Evolutionary conservation across 2,888 invertebrate species (phyloP).

Genomic region (Petrophora chlorosata): DNA sequence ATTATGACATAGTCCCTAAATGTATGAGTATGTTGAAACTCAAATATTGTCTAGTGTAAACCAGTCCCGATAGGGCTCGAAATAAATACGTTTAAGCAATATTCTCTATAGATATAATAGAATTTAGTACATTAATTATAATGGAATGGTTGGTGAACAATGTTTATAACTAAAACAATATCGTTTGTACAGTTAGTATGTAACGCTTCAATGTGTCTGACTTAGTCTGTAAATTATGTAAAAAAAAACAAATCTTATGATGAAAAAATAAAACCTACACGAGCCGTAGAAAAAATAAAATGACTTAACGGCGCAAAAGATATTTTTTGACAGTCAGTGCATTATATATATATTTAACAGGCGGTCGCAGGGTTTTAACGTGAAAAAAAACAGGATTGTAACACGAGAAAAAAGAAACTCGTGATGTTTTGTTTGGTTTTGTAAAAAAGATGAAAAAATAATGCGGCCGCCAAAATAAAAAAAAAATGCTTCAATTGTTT

Average conservation of each 20-base stretch:
- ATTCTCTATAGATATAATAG: neutral
- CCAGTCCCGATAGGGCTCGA: neutral
- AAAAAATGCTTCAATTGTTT: constrained; percentile 57
- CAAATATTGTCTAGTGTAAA: neutral
- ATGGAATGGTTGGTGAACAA: constrained; percentile 5
- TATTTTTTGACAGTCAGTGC: constrained; percentile 74
- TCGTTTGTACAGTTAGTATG: constrained; percentile 30
- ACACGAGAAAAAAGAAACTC: constrained; percentile 76
- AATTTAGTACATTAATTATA: neutral
- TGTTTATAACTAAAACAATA: constrained; percentile 22
- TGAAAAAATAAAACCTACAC: constrained; percentile 40
- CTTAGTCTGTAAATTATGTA: constrained; percentile 52
- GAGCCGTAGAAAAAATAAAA: constrained; percentile 44
- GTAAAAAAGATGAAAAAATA: constrained; percentile 57
- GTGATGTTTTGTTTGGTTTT: constrained; percentile 64
- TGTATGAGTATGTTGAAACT: too few relatives aligned
- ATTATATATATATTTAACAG: constrained; percentile 55
- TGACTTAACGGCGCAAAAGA: constrained; percentile 58
- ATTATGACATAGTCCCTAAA: too few relatives aligned
- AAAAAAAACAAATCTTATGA: constrained; percentile 39
- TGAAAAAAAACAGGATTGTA: constrained; percentile 49
- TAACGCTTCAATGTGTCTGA: constrained; percentile 53
- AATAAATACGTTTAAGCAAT: neutral
- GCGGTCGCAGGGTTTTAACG: constrained; percentile 51
- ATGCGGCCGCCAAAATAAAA: constrained; percentile 69